Conservation (phyloP, 1,140 invertebrate genomes). For the Leptinotarsa defecta region DNA sequence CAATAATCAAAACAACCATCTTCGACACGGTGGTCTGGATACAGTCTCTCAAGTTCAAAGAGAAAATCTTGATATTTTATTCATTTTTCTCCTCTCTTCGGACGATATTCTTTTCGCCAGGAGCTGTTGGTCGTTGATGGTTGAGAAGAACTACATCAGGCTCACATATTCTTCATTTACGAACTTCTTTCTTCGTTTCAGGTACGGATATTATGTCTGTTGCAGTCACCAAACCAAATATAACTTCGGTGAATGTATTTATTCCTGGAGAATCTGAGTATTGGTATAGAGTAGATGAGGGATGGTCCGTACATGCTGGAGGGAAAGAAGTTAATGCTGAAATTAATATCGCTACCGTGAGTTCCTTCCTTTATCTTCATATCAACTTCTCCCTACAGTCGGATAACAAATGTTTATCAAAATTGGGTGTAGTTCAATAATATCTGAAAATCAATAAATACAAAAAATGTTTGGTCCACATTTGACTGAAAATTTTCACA, state of each 20-base stretch:
- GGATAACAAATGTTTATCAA: no score
- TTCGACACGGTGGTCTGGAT: no score
- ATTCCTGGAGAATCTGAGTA: conserved; percentile 76
- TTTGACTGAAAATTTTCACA: neutral
- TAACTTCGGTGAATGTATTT: conserved; percentile 78
- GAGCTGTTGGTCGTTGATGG: neutral
- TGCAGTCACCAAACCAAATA: conserved; percentile 80
- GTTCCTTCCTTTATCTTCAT: neutral
- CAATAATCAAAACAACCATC: no score
- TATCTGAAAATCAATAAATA: neutral
- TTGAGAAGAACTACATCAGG: no score
- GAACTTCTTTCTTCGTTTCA: conserved; percentile 40
- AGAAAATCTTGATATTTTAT: no score
- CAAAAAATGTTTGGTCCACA: neutral
- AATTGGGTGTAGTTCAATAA: neutral
- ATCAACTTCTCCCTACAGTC: no score
- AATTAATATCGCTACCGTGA: conserved; percentile 56
- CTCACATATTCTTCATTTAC: neutral
- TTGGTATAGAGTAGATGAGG: conserved; percentile 91
- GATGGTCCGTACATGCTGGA: neutral
- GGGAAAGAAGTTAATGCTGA: conserved; percentile 57
- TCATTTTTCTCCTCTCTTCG: no score
- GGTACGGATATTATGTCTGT: conserved; percentile 71
- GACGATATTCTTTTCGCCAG: neutral
- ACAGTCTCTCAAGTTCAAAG: no score